Base-by-base conservation (phyloP, 2,888 invertebrate genomes). In the Drosophila melanosoma region DNA sequence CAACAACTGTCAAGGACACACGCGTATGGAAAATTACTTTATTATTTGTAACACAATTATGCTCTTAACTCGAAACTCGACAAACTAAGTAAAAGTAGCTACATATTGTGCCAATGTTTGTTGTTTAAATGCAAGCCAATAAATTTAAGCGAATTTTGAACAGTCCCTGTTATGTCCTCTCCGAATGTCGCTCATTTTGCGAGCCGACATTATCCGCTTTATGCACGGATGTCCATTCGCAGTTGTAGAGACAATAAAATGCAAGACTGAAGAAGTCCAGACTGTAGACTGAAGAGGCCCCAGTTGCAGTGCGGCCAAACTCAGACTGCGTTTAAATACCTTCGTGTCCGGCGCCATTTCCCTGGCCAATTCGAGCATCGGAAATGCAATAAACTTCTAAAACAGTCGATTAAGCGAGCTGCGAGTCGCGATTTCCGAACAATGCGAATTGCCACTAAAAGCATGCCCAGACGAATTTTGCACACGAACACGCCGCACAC, bases 141-240 rank as follows among this genome's bases (percentile, higher is more conserved):
- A 88, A 85, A 88, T 86, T 83, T 63, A 72, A 81, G 76, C 69
- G 57, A 83, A 83, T 67, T 83, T 87, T 88, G 59, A 88, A 79
- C 81, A 68, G 76, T 61, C 58, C 68, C 53, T 81, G 79, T 81
- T 73, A 76, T 65, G 69, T 73, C 81, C 65, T 65, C 68, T 73
- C 81, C 65, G 65, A 20, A 15, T 45, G 64, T 64, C 82, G 57
- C 60, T 78, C 67, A 69, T 81, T 79, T 63, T 49, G 52, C 53
- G 66, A 54, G 53, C 64, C 56, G 61, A 71, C 74, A 82, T 79
- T 84, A 87, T 85, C 64, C 82, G 73, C 79, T 81, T 86, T 79
- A 88, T 88, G 87, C 80, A 80, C 89, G 89, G 80, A 88, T 88
- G 89, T 88, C 87, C 89, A 83, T 88, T 86, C 78, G 83, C 80